Conservation (phyloP, 2,888 invertebrate genomes). For the Oligia strigilis region DNA sequence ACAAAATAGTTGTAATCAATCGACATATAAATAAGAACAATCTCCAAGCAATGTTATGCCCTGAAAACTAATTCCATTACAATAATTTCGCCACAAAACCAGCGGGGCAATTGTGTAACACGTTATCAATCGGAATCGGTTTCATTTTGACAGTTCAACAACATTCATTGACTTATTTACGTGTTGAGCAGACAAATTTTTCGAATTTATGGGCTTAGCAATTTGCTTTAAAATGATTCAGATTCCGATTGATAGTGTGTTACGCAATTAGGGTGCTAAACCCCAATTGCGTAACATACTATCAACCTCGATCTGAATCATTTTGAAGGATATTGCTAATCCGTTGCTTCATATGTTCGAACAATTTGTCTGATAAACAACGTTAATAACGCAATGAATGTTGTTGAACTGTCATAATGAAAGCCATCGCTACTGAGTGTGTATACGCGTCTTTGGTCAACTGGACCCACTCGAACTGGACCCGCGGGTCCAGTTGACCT, state of each 20-base stretch:
- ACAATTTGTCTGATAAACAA: background rate
- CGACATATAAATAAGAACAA: background rate
- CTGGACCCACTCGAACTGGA: too few species aligned
- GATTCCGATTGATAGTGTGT: too few species aligned
- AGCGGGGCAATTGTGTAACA: background rate
- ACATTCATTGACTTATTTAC: too few species aligned
- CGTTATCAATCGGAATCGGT: too few species aligned
- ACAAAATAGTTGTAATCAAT: background rate
- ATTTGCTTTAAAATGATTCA: too few species aligned
- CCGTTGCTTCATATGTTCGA: background rate
- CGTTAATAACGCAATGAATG: too few species aligned
- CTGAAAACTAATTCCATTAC: conserved; percentile 1
- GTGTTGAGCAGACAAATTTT: too few species aligned
- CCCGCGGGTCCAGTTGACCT: too few species aligned
- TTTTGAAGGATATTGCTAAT: background rate
- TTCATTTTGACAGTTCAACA: too few species aligned
- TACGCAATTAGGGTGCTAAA: too few species aligned
- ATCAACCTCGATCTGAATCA: background rate
- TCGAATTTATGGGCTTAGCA: too few species aligned
- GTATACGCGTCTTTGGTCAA: too few species aligned
- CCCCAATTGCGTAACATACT: background rate
- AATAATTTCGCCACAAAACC: background rate
- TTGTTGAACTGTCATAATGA: background rate
- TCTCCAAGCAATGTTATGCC: background rate
- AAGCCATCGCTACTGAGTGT: background rate